Percentiles rank a stretch among this genome's conserved stretches.
These are phyloP conservation scores for Temnopleurus reevesii DNA, from an alignment of 53 echinoderm and acorn worm genomes.

Conservation along the genomic window DNA sequence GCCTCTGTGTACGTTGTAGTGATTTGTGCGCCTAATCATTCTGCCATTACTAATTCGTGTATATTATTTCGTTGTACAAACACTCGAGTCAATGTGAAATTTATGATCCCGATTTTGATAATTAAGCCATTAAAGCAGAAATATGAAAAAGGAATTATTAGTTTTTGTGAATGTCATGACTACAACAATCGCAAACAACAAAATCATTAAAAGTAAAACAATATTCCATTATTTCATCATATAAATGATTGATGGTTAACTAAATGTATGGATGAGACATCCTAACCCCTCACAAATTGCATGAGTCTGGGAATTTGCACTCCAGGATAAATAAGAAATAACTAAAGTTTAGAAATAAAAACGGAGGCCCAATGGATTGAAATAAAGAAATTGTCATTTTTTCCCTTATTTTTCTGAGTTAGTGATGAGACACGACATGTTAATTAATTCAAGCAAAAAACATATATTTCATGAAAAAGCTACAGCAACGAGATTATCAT, in stretches of 20 bases:
- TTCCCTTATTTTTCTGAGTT: too few relatives aligned
- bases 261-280: not conserved
- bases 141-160: not conserved
- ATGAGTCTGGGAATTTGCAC: too few relatives aligned
- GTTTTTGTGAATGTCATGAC: not conserved
- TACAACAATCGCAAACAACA: not conserved
- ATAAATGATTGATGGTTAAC: not conserved
- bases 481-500: too few relatives aligned
- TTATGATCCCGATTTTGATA: conserved; percentile 18
- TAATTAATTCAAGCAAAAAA: too few relatives aligned
- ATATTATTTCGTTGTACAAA: not conserved
- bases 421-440: too few relatives aligned
- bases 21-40: conserved; percentile 31
- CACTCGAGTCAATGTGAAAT: conserved; percentile 16
- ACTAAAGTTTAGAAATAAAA: too few relatives aligned
- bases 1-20: conserved; percentile 11
- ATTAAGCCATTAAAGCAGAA: not conserved
- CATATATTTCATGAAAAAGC: too few relatives aligned
- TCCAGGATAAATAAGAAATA: too few relatives aligned
- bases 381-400: too few relatives aligned
- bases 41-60: not conserved
- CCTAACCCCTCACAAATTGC: not conserved
- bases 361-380: too few relatives aligned
- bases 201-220: not conserved
- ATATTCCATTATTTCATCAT: not conserved